phyloP scores from a whole-genome alignment of 2,888 invertebrate genomes.

The Perdita meconis region DNA sequence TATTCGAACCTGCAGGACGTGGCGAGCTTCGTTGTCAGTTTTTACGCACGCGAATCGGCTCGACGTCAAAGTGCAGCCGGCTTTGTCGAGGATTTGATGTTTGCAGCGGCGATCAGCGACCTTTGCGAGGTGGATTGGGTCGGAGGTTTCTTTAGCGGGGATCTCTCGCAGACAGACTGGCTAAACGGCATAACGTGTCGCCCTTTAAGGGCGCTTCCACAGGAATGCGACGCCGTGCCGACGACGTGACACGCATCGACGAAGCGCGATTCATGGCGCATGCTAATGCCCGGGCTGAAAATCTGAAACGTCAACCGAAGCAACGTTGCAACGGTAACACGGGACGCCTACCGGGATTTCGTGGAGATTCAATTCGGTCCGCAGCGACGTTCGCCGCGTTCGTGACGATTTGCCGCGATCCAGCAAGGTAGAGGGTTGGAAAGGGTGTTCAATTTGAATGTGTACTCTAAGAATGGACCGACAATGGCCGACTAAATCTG shows the following conservation, averaged over 20 bases:
- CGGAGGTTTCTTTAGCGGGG: constrained; percentile 50
- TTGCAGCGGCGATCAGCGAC: constrained; percentile 48
- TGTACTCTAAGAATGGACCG: constrained; percentile 38
- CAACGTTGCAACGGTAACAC: constrained; percentile 66
- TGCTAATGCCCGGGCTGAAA: constrained; percentile 78
- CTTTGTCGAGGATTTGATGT: constrained; percentile 35
- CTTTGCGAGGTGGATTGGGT: constrained; percentile 58
- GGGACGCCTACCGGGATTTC: constrained; percentile 77
- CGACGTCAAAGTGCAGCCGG: constrained; percentile 13
- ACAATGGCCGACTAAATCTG: constrained; percentile 32
- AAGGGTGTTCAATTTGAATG: constrained; percentile 40
- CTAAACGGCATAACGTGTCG: constrained; percentile 77
- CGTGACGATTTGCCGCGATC: constrained; percentile 71
- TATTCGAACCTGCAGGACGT: not conserved
- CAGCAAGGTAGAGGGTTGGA: constrained; percentile 8
- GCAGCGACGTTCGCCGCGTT: constrained; percentile 61
- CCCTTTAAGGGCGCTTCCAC: constrained; percentile 75
- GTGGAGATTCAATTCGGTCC: constrained; percentile 78
- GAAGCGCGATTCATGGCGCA: constrained; percentile 75
- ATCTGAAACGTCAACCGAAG: constrained; percentile 80
- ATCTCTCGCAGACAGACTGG: constrained; percentile 63
- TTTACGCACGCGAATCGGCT: not conserved
- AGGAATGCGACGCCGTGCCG: constrained; percentile 70
- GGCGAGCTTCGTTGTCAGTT: not conserved
- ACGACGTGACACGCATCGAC: constrained; percentile 81